phyloP scores from a whole-genome alignment of 2,888 invertebrate genomes.

The Parnassius apollo region DNA sequence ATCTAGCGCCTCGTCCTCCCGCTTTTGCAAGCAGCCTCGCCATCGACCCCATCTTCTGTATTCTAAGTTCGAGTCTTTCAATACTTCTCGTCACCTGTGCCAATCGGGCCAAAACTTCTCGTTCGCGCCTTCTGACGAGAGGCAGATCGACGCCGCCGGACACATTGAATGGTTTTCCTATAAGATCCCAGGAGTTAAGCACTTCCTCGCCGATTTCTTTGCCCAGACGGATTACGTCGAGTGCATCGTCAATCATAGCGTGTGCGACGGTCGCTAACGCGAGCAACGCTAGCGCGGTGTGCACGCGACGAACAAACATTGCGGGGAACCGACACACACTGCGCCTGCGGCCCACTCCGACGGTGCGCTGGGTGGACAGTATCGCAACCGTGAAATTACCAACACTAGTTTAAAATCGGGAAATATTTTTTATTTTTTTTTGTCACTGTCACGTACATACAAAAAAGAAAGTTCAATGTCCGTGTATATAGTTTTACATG shows the following conservation, averaged over 20 bases:
- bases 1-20: conserved; percentile 58
- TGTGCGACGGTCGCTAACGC: conserved; percentile 47
- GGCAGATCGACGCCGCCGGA: conserved; percentile 81
- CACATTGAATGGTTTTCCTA: conserved; percentile 78
- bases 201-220: conserved; percentile 83
- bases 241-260: conserved; percentile 80
- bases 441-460: neutral
- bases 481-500: neutral
- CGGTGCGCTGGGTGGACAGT: conserved; percentile 54
- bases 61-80: conserved; percentile 50
- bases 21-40: conserved; percentile 63
- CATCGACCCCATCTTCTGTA: conserved; percentile 54
- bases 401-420: neutral
- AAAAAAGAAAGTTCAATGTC: neutral
- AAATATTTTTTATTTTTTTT: neutral
- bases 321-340: conserved; percentile 61
- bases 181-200: conserved; percentile 83
- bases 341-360: conserved; percentile 55
- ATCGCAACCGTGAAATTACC: conserved; percentile 13
- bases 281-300: conserved; percentile 51
- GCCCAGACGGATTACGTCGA: conserved; percentile 81
- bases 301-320: conserved; percentile 61
- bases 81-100: conserved; percentile 56
- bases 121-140: conserved; percentile 82
- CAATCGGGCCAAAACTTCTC: conserved; percentile 78